Evolutionary conservation across 2,797 vertebrate genomes (phyloP).

Genomic region (Melanotaenia boesemani): DNA sequence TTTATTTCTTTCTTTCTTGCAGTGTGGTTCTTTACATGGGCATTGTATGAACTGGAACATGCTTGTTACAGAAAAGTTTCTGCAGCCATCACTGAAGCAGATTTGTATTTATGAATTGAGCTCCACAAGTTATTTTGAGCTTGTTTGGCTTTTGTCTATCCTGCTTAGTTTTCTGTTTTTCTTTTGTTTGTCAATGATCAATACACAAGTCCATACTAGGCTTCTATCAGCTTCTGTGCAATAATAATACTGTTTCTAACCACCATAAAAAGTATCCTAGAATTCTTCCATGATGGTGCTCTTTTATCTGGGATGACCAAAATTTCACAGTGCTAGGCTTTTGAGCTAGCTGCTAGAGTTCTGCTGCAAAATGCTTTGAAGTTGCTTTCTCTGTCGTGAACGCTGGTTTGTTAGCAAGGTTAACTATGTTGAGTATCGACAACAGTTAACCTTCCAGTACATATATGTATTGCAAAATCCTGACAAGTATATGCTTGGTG

Average conservation of each 20-base stretch:
- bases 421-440: not conserved
- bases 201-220: not conserved
- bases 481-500: not conserved
- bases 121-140: too few relatives aligned
- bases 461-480: not conserved
- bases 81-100: too few relatives aligned
- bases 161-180: not conserved
- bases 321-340: not conserved
- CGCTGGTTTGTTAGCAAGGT: not conserved
- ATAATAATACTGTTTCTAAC: too few relatives aligned
- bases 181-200: too few relatives aligned
- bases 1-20: too few relatives aligned
- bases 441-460: not conserved
- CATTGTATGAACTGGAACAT: too few relatives aligned
- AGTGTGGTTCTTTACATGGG: too few relatives aligned
- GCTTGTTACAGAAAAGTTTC: too few relatives aligned
- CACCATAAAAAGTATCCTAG: not conserved
- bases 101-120: too few relatives aligned
- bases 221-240: not conserved
- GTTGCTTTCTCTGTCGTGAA: not conserved
- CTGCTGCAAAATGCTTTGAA: not conserved
- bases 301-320: not conserved
- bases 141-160: too few relatives aligned
- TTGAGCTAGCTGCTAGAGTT: not conserved
- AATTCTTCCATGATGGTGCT: not conserved